Percentiles rank a stretch among this genome's conserved stretches.
These are phyloP conservation scores for Tinamus major DNA, from an alignment of 2,797 vertebrate species.

Conservation along the genomic window DNA sequence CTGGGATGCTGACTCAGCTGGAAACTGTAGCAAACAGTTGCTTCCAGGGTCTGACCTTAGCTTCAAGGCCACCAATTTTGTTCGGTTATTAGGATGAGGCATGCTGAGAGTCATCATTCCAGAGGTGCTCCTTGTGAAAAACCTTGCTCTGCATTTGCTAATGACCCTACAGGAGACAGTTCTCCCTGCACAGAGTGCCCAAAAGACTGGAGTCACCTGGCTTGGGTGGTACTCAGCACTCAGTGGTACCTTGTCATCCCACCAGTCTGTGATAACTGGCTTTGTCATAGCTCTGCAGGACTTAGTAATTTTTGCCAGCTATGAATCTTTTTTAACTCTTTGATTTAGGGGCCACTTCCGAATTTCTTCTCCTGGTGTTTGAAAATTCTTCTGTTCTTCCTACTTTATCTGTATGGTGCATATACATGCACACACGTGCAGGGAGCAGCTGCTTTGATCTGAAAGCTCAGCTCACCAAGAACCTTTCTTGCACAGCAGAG, in stretches of 20 bases:
- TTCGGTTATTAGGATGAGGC: not conserved
- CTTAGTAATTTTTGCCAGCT: too few relatives aligned
- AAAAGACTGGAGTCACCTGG: not conserved
- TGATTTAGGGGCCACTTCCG: too few relatives aligned
- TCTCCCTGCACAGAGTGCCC: not conserved
- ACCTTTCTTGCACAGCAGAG: not conserved
- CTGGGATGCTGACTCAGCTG: not conserved
- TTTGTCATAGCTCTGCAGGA: too few relatives aligned
- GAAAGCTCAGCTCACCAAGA: too few relatives aligned
- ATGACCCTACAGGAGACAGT: not conserved
- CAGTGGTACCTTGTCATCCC: not conserved
- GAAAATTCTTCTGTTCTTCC: too few relatives aligned
- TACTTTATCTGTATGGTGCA: too few relatives aligned
- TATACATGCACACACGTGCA: too few relatives aligned
- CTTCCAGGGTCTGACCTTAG: not conserved
- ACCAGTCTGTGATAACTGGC: too few relatives aligned
- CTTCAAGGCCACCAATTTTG: not conserved
- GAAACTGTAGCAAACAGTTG: not conserved
- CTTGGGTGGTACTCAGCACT: rapidly evolving
- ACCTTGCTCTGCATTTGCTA: not conserved
- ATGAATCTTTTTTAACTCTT: too few relatives aligned
- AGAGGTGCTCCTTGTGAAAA: not conserved
- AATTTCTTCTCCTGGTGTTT: too few relatives aligned
- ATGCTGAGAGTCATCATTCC: rapidly evolving
- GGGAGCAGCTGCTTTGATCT: not conserved